Base-by-base conservation (phyloP, 2,797 vertebrate species). In the Rhynchotus rufescens region DNA sequence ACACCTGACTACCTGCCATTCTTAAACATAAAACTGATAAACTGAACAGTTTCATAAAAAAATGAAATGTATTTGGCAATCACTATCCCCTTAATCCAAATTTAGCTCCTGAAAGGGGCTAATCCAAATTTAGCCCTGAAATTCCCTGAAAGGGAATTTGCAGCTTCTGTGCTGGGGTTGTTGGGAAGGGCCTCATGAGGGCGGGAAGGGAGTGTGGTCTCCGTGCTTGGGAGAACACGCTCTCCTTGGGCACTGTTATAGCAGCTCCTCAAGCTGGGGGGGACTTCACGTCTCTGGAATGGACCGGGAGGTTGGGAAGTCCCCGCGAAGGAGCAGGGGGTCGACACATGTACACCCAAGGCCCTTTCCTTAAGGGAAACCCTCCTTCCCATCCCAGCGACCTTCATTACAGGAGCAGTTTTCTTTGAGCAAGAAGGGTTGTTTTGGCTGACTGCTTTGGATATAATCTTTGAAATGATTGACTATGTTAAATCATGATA, bases 401-500 rank as follows among this genome's bases (percentile, higher is more conserved):
- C 51, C 42, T 65, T 64, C 89, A 61, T 80, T 79, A 68, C 57
- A 13, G 54, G 54, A 77, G 64, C 28, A n/a, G n/a, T 75, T 92
- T 83, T 89, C 47, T 87, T 74, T 25, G 66, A 80, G 59, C 1
- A 2, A 78, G 21, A 5, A 3, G 26, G 21, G 64, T 81, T 95
- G 77, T 89, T 95, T 94, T 89, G 89, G 60, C 47, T 88, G 87
- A n/a, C 71, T 94, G 85, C 74, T 95, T 90, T 87, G 91, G 30
- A 47, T 92, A 49, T 88, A 92, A 86, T 93, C 84, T 95, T 93
- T 93, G 82, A 90, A 96, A 92, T 89, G 9, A 87, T 11, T 96
- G 85, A 86, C 92, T 81, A 51, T 81, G 89, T 84, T 94, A 94
- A 96, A 88, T 92, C 86, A 83, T 79, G 84, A 93, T 96, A 90